Base-by-base conservation (phyloP, 2,113 vertebrate species). In the Hemiscyllium ocellatum region DNA sequence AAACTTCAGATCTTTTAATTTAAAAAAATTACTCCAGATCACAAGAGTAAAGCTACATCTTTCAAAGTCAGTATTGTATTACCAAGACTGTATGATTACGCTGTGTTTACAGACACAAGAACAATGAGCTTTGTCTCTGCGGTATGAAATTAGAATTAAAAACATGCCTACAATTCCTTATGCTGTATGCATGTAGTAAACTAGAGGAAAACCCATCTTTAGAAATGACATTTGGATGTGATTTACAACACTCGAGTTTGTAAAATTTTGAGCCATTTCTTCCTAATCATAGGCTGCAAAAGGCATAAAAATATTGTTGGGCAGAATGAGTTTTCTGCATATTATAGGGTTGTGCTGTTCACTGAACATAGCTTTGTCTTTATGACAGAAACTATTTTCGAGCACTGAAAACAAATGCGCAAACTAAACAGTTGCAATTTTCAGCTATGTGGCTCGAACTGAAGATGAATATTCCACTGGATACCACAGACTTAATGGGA, bases 91-190 rank as follows among this genome's bases (percentile, higher is more conserved):
- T 95, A 17, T 70, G 93, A 72, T 95, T 76, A 95, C 0, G 26
- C 19, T 76, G 69, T 72, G 47, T 72, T 95, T 72, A 50, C 42
- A 95, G 94, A 52, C 22, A 95, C n/a, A 72, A 72, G 47, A 52
- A 95, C 42, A 95, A 95, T 72, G 93, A 72, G 69, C 94, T 72
- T 72, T 95, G 69, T 95, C 68, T 76, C 24, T 95, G 69, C 72
- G 94, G 94, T 72, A 72, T 95, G 94, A 70, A 52, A 29, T 50
- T 37, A 7, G 68, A 50, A 95, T 95, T 95, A 95, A 50, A 95
- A 95, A 70, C 94, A 95, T 95, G 42, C 29, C 42, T 66, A 70
- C 17, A 52, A 95, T 72, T 69, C 42, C 47, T 95, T 76, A 50
- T 72, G 69, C 42, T 70, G 20, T 26, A 95, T 72, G 17, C 24